Evolutionary conservation across 2,113 vertebrate species (phyloP), one percentile per base, ranked within the genome.

Genomic region (Macquaria australasica): DNA sequence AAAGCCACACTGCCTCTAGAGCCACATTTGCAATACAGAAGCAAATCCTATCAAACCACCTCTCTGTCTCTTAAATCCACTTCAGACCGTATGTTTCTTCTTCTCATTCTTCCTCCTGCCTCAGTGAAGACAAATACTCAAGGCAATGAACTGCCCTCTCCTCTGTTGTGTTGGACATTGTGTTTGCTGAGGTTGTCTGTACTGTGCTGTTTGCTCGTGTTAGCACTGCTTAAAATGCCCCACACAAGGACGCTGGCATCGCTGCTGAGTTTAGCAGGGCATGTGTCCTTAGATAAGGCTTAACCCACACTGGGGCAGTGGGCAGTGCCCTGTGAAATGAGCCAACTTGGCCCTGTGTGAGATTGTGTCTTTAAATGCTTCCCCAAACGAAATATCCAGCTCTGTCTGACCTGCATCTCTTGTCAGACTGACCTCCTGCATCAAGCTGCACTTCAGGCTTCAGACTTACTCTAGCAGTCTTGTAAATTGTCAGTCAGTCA

Each of bases 181-280:
- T 48, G 63, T 80, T 82, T 75, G 75, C 73, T 64, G 66, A 73
- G 78, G 55, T 21, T 81, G 41, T 25, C 56, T 66, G 59, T 11
- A 14, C n/a, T 63, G 58, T 71, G 73, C 48, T 73, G 51, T 75
- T 71, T 87, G 48, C 58, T 56, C 63, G 67, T 56, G 18, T 78
- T 59, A 70, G 66, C 15, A 8, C 50, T 45, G 50, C 81, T 76
- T 59, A 71, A 56, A 74, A 76, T 78, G 72, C 20, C 16, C 53
- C 58, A 56, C 71, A 56, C 50, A 73, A 48, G 51, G 63, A 82
- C 74, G 39, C 75, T 88, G 85, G 75, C 83, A 69, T 25, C 62
- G 70, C 82, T 78, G 78, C 37, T 34, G 51, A 63, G 64, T 78
- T 75, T 79, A 77, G 48, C 23, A 5, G 37, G 82, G 63, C 58